Percentiles rank a stretch among this genome's conserved stretches.
These are phyloP conservation scores for Pristionchus exspectatus DNA, from an alignment of 2,888 invertebrate species.

Conservation along the genomic window DNA sequence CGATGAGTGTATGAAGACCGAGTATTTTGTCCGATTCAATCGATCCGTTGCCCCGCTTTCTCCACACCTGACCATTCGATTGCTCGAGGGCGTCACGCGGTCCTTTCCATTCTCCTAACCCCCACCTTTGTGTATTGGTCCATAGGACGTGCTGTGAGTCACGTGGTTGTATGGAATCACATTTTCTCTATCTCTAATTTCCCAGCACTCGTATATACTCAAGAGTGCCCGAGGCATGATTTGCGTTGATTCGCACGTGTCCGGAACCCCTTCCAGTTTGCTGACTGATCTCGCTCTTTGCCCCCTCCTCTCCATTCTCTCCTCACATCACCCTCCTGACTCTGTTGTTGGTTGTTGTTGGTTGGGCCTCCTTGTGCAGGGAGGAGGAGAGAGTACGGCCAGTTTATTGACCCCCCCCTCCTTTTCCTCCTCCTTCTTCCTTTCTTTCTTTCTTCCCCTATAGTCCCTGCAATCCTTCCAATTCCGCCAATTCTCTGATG, in stretches of 20 bases:
- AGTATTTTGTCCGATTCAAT: too few species aligned
- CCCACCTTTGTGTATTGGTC: too few species aligned
- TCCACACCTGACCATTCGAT: too few species aligned
- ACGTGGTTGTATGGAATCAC: too few species aligned
- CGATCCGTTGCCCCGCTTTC: too few species aligned
- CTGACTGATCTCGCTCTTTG: neutral
- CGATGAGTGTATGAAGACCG: too few species aligned
- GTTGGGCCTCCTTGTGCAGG: neutral
- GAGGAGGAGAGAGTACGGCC: neutral
- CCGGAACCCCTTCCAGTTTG: neutral
- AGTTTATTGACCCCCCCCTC: constrained; percentile 17
- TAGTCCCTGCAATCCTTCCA: neutral
- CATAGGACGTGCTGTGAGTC: too few species aligned
- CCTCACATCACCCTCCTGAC: neutral
- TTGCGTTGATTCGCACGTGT: neutral
- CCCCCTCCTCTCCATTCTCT: neutral
- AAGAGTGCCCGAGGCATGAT: neutral
- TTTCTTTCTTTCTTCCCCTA: neutral
- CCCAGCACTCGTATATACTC: neutral
- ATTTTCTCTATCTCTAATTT: too few species aligned
- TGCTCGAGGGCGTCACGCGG: neutral
- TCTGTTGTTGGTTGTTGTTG: constrained; percentile 20
- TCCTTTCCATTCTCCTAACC: too few species aligned
- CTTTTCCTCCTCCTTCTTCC: neutral
- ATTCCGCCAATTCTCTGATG: neutral